phyloP scores from a whole-genome alignment of 2,888 invertebrate species.

The Seira sanloemensis region DNA sequence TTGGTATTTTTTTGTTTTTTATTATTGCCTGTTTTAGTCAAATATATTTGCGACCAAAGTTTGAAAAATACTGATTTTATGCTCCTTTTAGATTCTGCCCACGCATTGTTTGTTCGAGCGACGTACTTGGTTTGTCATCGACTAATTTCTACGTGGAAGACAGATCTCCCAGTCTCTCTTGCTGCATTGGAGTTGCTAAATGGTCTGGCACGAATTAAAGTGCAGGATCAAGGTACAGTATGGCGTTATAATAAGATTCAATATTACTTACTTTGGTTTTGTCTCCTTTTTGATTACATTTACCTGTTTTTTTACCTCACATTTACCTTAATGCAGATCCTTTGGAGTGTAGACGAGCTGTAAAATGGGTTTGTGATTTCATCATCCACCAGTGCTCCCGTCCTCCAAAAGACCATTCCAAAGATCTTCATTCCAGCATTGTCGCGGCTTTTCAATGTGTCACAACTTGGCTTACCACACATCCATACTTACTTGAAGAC shows the following conservation, averaged over 20 bases:
- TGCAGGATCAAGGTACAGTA: constrained; percentile 87
- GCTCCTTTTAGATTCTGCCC: constrained; percentile 83
- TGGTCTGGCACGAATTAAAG: constrained; percentile 92
- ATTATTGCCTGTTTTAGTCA: constrained; percentile 62
- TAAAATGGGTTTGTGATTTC: constrained; percentile 99
- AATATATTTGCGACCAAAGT: background rate
- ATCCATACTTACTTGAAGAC: constrained; percentile 92
- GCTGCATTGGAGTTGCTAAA: constrained; percentile 94
- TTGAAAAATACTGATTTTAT: background rate
- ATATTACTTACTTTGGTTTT: no score
- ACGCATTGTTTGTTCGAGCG: constrained; percentile 92
- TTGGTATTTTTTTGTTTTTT: constrained; percentile 70
- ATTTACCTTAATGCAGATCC: constrained; percentile 80
- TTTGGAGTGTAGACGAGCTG: constrained; percentile 91
- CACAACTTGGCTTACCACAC: constrained; percentile 93
- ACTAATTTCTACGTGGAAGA: constrained; percentile 96
- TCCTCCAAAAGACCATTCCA: constrained; percentile 94
- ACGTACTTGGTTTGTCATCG: constrained; percentile 96
- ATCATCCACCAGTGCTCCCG: constrained; percentile 93
- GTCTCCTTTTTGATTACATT: no score
- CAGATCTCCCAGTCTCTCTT: constrained; percentile 93
- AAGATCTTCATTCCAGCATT: constrained; percentile 95
- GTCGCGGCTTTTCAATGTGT: constrained; percentile 95
- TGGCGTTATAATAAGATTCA: no score
- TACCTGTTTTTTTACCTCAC: background rate